Conservation (phyloP, 2,797 vertebrate genomes). For the Sebastes kiyomatsui region DNA sequence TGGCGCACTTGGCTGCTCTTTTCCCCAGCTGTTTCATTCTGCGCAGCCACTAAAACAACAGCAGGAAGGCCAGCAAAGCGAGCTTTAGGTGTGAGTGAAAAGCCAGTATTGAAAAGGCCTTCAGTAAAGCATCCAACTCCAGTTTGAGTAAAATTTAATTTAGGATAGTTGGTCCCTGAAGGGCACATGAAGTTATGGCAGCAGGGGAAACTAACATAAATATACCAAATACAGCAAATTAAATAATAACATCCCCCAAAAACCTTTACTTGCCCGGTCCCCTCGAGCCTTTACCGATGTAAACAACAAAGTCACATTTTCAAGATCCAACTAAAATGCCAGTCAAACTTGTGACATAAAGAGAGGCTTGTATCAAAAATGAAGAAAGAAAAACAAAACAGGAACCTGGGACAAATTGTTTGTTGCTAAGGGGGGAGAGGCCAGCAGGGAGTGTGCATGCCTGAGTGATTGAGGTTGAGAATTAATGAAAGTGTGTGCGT, state of each 20-base stretch:
- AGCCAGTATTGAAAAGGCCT: conserved; percentile 28
- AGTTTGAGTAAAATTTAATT: conserved; percentile 32
- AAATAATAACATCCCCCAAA: conserved; percentile 8
- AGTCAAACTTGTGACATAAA: background rate
- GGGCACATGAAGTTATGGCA: conserved; percentile 17
- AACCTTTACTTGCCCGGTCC: background rate
- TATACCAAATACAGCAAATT: conserved; percentile 3
- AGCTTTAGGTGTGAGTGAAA: conserved; percentile 20
- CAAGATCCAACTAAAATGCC: background rate
- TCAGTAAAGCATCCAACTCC: conserved; percentile 15
- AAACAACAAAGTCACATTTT: background rate
- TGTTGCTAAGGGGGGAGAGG: conserved; percentile 24
- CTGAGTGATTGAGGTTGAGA: conserved; percentile 50
- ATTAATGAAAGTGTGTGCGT: conserved; percentile 70
- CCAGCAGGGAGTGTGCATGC: conserved; percentile 49
- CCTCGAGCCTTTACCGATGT: background rate
- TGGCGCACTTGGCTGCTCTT: conserved; percentile 7
- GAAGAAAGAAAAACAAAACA: background rate
- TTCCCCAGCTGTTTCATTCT: conserved; percentile 39
- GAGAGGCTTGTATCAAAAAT: background rate
- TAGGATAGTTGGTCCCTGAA: conserved; percentile 23
- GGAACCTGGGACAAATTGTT: conserved; percentile 21
- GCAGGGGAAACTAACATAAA: conserved; percentile 10
- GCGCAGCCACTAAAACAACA: conserved; percentile 31
- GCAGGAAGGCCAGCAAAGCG: background rate